Base-by-base conservation (phyloP, 2,888 invertebrate genomes). In the Lymantria dispar region DNA sequence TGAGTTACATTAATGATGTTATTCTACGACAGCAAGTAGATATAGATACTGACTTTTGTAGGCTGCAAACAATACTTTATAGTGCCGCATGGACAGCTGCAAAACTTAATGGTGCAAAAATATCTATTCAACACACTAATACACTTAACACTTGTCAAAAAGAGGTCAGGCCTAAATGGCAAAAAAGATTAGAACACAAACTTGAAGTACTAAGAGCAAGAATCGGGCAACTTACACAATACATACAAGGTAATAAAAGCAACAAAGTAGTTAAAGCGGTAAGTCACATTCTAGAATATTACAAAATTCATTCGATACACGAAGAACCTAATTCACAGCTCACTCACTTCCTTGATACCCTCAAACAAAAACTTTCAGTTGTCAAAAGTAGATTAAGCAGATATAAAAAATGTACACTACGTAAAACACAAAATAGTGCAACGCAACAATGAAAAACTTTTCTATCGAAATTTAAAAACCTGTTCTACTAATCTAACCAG, bases 401-500 rank as follows among this genome's bases (percentile, higher is more conserved):
- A 12, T 37, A 37, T 10, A 10, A 37, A 12, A 11, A 7, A n/a
- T 14, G 29, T 31, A 46, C 15, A 43, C n/a, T 50, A 43, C 10
- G 39, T 9, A n/a, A 39, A 41, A 9, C 42, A 45, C 39, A 52
- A 45, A 13, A 51, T 11, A 36, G 14, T 1, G n/a, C 46, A 37
- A 31, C 46, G 46, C 36, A 39, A 30, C 12, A 50, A 43, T 22
- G 47, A 47, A 47, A 47, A 51, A 44, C 13, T 13, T 0, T 44
- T 44, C 14, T 44, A 44, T 10, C 12, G 44, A 8, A 33, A 44
- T 12, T 9, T 33, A n/a, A 44, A 13, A 33, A 0, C n/a, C 12
- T 11, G 12, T 13, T 31, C 44, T 8, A 33, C 12, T 13, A 33
- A 44, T 33, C 31, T 31, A n/a, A 13, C 31, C 8, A n/a, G 12